These are phyloP conservation scores for Scomber japonicus DNA, from an alignment of 2,113 vertebrate species.

Conservation along the genomic window DNA sequence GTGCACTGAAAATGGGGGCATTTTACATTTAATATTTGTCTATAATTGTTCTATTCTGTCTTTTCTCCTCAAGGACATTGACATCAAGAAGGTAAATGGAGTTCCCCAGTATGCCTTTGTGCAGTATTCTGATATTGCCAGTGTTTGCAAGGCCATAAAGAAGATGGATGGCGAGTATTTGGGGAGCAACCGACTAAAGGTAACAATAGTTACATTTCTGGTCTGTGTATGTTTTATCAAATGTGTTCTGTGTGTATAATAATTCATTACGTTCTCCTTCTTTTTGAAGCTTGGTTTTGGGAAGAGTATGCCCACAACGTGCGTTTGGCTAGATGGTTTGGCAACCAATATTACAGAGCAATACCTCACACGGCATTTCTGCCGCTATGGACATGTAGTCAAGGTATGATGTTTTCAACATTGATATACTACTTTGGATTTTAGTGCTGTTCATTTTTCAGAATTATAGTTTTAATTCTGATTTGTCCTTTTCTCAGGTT, in stretches of 20 bases:
- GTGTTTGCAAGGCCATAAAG: slow-evolving; percentile 99
- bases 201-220: slow-evolving; percentile 61
- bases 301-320: slow-evolving; percentile 99
- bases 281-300: slow-evolving; percentile 95
- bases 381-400: slow-evolving; percentile 95
- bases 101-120: slow-evolving; percentile 98
- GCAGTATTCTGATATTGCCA: slow-evolving; percentile 97
- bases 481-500: slow-evolving; percentile 83
- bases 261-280: slow-evolving; percentile 15
- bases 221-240: not conserved
- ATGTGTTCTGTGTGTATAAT: slow-evolving; percentile 1
- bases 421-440: not conserved
- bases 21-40: slow-evolving; percentile 7
- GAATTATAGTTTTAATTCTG: not conserved
- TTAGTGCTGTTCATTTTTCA: not conserved
- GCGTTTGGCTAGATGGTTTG: slow-evolving; percentile 98
- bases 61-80: slow-evolving; percentile 90
- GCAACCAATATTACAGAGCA: slow-evolving; percentile 96
- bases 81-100: slow-evolving; percentile 98
- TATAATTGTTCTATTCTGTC: not conserved
- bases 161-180: slow-evolving; percentile 99
- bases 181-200: slow-evolving; percentile 97
- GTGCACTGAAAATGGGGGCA: not conserved
- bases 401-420: slow-evolving; percentile 87
- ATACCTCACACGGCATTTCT: slow-evolving; percentile 97